Percentiles rank a stretch among this genome's conserved stretches.
Evolutionary conservation across 2,113 vertebrate genomes (phyloP).

Genomic region (Castor canadensis): DNA sequence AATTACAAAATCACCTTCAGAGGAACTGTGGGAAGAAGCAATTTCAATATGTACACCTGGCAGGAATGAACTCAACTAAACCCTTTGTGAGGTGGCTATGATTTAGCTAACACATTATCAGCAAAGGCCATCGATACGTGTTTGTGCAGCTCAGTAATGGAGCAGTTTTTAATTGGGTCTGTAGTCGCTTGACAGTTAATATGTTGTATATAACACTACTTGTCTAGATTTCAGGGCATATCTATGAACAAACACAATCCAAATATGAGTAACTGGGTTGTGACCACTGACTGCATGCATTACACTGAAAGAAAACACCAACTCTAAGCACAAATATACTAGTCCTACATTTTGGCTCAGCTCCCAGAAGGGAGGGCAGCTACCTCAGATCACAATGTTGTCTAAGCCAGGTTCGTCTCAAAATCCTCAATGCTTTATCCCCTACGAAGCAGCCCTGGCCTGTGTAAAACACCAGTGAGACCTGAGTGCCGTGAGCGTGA

Average conservation of each 20-base stretch:
- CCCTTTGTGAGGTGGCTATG: not conserved
- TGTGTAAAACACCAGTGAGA: not conserved
- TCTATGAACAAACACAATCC: slow-evolving; percentile 81
- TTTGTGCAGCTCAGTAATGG: not conserved
- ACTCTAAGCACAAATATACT: slow-evolving; percentile 82
- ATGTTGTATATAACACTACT: not conserved
- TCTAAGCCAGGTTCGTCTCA: slow-evolving; percentile 67
- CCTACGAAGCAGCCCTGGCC: not conserved
- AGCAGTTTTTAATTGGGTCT: not conserved
- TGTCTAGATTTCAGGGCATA: slow-evolving; percentile 78
- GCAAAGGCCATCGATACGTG: not conserved
- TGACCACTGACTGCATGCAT: slow-evolving; percentile 85
- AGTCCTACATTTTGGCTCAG: slow-evolving; percentile 77
- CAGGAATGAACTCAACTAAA: slow-evolving; percentile 60
- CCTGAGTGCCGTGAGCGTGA: fast-evolving
- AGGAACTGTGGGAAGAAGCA: slow-evolving; percentile 3
- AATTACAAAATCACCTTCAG: slow-evolving; percentile 53
- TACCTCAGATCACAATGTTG: slow-evolving; percentile 40
- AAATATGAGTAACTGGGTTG: slow-evolving; percentile 70
- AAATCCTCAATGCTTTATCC: slow-evolving; percentile 26
- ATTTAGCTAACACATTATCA: slow-evolving; percentile 28
- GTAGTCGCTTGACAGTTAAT: not conserved
- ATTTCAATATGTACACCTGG: not conserved
- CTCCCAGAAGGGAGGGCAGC: slow-evolving; percentile 61
- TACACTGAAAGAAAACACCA: slow-evolving; percentile 83